Base-by-base conservation (phyloP, 2,888 invertebrate genomes). In the Punctoribates punctum region DNA sequence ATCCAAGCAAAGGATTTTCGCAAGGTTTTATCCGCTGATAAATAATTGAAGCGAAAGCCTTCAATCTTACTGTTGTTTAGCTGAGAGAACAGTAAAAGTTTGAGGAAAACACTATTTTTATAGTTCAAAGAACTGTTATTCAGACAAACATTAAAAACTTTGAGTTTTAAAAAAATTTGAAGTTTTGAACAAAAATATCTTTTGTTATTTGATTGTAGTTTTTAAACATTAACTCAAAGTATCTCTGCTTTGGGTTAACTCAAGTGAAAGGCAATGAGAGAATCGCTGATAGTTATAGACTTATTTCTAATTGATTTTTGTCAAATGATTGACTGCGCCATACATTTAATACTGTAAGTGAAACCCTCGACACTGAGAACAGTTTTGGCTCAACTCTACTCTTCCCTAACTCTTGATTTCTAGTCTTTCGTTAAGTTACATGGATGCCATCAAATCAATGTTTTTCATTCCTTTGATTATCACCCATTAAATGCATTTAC, bases 271-370 rank as follows among this genome's bases (percentile, higher is more conserved):
- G 70, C 70, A 70, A 70, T 70, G 38, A 70, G 70, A 42, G 70
- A 70, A 23, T 38, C 20, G 38, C 70, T 46, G 70, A 70, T 70
- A 70, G 70, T 70, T 42, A 70, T 70, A 70, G 70, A 70, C 73
- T 54, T 20, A 51, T 57, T 51, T 73, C 73, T 73, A 73, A 73
- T 73, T 73, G 73, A 73, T 73, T 73, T 73, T 57, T 73, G 73
- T 48, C 73, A 73, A 51, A 73, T 73, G 73, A 73, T 57, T 73
- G 72, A 75, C 46, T 65, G 42, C 48, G 70, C 70, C 17, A 70
- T 70, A 42, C 23, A 70, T 70, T 70, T 70, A 70, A 46, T 70
- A 70, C 42, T 38, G 70, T 70, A 20, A 27, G 29, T 62, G 70
- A n/a, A 34, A n/a, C n/a, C n/a, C n/a, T n/a, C 25, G 11, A 57